Percentiles rank a stretch among this genome's conserved stretches.
These are phyloP conservation scores for Myotis lucifugus DNA, from an alignment of 2,113 vertebrate genomes.

Conservation along the genomic window DNA sequence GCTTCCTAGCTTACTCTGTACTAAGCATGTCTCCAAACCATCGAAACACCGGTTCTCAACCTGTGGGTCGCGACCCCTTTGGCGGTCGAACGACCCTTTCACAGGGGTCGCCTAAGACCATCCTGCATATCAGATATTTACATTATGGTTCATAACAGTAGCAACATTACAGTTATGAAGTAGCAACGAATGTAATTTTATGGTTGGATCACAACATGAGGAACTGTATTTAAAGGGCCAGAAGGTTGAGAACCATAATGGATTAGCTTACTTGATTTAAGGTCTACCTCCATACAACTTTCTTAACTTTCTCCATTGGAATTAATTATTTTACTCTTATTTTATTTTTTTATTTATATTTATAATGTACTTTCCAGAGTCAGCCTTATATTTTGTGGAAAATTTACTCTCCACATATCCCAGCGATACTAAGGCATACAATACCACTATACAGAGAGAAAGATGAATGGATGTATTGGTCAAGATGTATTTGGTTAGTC, in stretches of 20 bases:
- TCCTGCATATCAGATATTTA: too few species aligned
- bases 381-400: neutral
- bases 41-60: neutral
- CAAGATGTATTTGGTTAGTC: neutral
- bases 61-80: too few species aligned
- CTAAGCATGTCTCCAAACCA: neutral
- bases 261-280: neutral
- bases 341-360: neutral
- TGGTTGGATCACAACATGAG: too few species aligned
- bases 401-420: neutral
- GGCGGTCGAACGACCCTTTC: too few species aligned
- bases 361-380: neutral
- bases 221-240: too few species aligned
- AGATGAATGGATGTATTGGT: neutral
- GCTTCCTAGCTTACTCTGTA: neutral
- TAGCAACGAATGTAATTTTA: too few species aligned
- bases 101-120: too few species aligned
- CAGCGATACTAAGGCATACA: neutral
- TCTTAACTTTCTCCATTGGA: neutral
- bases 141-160: too few species aligned
- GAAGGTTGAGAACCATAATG: neutral
- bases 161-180: too few species aligned
- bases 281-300: neutral
- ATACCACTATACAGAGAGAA: neutral
- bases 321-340: neutral